phyloP scores from a whole-genome alignment of 1,140 invertebrate genomes.

The Rhopalosiphum maidis region DNA sequence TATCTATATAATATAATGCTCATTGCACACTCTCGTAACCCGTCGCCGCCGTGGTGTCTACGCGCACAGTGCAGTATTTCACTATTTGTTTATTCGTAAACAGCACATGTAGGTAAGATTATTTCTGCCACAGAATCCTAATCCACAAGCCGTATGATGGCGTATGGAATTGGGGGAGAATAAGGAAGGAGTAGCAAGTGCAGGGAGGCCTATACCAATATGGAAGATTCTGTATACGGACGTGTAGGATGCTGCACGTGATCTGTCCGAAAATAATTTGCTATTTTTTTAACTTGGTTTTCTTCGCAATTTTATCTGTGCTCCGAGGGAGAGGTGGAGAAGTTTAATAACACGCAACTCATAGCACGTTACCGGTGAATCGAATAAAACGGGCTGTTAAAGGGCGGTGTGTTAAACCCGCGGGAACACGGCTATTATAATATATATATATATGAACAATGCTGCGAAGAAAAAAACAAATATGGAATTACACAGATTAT shows the following conservation, averaged over 20 bases:
- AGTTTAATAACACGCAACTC: background rate
- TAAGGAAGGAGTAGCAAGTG: background rate
- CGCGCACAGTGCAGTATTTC: background rate
- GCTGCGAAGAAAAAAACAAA: background rate
- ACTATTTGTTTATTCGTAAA: constrained; percentile 15
- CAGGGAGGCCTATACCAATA: background rate
- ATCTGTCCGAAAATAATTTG: background rate
- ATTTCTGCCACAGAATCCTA: background rate
- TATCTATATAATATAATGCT: background rate
- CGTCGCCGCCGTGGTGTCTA: background rate
- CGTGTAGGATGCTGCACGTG: background rate
- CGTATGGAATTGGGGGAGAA: background rate
- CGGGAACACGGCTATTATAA: background rate
- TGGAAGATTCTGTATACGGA: background rate
- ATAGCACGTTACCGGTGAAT: background rate
- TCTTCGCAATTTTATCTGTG: background rate
- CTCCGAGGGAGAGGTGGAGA: too few relatives aligned
- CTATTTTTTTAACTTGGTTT: background rate
- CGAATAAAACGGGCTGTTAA: background rate
- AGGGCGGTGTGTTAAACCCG: background rate
- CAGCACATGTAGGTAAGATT: background rate
- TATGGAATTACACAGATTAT: constrained; percentile 14
- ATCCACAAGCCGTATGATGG: background rate
- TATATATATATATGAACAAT: background rate
- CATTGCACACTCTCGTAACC: background rate